Evolutionary conservation across 2,113 vertebrate genomes (phyloP).

Genomic region (Athene noctua): DNA sequence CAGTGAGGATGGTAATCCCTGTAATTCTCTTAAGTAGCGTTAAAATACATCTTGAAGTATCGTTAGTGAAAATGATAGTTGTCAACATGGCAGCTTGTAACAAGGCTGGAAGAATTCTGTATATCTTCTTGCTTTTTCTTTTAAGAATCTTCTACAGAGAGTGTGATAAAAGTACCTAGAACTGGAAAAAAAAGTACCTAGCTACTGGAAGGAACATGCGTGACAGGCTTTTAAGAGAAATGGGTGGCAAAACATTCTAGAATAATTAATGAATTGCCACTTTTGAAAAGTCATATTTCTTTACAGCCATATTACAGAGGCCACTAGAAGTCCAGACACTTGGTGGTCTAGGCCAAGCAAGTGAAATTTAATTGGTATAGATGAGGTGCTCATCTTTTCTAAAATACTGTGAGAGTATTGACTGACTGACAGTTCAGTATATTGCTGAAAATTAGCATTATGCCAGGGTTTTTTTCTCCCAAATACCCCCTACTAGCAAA

Average conservation of each 20-base stretch:
- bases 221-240: background rate
- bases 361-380: background rate
- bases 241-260: background rate
- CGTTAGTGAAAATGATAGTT: background rate
- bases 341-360: background rate
- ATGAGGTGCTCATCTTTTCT: background rate
- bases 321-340: background rate
- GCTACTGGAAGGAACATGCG: background rate
- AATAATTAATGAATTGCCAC: background rate
- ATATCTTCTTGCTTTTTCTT: background rate
- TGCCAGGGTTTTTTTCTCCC: background rate
- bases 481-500: background rate
- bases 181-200: background rate
- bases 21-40: background rate
- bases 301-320: background rate
- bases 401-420: background rate
- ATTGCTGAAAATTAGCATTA: conserved; percentile 37
- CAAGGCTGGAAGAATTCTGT: background rate
- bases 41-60: background rate
- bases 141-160: background rate
- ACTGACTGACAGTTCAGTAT: conserved; percentile 31
- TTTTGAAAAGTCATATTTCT: background rate
- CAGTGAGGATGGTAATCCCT: background rate
- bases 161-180: background rate
- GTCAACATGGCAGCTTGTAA: background rate